Conservation (phyloP, 2,888 invertebrate genomes). For the Pterobdella sp. region DNA sequence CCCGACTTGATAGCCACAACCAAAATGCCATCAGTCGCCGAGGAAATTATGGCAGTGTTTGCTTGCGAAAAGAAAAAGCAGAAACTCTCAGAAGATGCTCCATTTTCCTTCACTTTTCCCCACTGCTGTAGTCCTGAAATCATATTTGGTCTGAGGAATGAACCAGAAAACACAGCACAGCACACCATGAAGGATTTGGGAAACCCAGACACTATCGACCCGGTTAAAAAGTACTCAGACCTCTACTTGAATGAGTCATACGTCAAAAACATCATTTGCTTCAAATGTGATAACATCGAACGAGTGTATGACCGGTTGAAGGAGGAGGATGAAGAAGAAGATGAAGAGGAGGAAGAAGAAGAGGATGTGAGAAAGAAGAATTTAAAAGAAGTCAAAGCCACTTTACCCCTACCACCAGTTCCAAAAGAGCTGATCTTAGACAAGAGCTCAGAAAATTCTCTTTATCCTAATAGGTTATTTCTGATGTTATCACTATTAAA, state of each 20-base stretch:
- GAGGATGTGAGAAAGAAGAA: not conserved
- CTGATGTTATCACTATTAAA: too few species aligned
- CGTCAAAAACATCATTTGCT: constrained; percentile 23
- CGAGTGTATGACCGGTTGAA: not conserved
- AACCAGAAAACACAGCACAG: not conserved
- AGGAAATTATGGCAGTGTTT: constrained; percentile 23
- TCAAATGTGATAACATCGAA: constrained; percentile 4
- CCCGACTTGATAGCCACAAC: constrained; percentile 27
- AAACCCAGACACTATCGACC: constrained; percentile 31
- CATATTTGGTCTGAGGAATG: not conserved
- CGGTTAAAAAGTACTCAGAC: constrained; percentile 27
- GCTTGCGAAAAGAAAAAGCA: constrained; percentile 19
- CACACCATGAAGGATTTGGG: constrained; percentile 31
- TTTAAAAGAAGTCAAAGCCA: not conserved
- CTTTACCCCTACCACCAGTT: too few species aligned
- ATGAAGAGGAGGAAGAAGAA: constrained; percentile 1
- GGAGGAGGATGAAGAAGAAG: not conserved
- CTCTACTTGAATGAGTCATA: constrained; percentile 27
- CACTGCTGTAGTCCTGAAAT: constrained; percentile 19
- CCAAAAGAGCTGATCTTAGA: too few species aligned
- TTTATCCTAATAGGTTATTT: too few species aligned
- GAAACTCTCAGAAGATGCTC: not conserved
- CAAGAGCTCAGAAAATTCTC: too few species aligned
- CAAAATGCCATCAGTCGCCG: constrained; percentile 20
- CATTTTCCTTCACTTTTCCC: constrained; percentile 11